Evolutionary conservation across 2,797 vertebrate species (phyloP).

Genomic region (Poeciliopsis paucimaculata): DNA sequence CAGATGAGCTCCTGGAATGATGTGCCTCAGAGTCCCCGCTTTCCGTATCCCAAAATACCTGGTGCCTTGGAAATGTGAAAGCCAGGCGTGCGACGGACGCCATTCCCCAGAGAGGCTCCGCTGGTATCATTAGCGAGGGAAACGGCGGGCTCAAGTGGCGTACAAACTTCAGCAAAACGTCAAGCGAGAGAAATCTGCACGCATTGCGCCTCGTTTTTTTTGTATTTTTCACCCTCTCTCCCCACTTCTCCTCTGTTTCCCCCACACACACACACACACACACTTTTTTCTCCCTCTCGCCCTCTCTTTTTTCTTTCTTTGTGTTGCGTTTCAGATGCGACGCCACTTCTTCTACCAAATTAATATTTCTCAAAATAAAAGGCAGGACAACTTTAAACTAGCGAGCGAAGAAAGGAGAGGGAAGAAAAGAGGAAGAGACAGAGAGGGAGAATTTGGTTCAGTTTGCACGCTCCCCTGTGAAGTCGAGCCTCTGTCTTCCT

Average conservation of each 20-base stretch:
- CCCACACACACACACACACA: conserved; percentile 15
- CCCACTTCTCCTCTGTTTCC: conserved; percentile 27
- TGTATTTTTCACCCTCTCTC: not conserved
- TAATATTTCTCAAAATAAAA: conserved; percentile 89
- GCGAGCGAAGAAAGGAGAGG: conserved; percentile 72
- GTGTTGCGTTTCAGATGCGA: conserved; percentile 75
- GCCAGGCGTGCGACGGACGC: conserved; percentile 81
- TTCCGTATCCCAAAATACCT: conserved; percentile 86
- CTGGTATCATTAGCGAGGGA: conserved; percentile 88
- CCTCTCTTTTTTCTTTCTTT: conserved; percentile 65
- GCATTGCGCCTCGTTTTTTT: conserved; percentile 62
- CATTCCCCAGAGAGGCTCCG: conserved; percentile 83
- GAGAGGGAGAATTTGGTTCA: conserved; percentile 58
- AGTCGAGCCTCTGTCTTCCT: conserved; percentile 73
- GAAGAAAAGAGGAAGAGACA: conserved; percentile 56
- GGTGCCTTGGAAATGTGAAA: conserved; percentile 79
- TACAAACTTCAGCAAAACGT: conserved; percentile 91
- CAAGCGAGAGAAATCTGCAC: conserved; percentile 82
- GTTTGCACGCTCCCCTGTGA: conserved; percentile 72
- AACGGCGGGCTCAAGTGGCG: conserved; percentile 84
- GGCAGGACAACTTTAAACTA: conserved; percentile 89
- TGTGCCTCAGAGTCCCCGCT: conserved; percentile 81
- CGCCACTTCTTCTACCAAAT: conserved; percentile 82
- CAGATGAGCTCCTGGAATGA: conserved; percentile 82
- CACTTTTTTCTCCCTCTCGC: conserved; percentile 54